Evolutionary conservation across 64 coral and sea anemone species (phyloP), one percentile per base, ranked within the genome.

Genomic region (Montipora foliosa): DNA sequence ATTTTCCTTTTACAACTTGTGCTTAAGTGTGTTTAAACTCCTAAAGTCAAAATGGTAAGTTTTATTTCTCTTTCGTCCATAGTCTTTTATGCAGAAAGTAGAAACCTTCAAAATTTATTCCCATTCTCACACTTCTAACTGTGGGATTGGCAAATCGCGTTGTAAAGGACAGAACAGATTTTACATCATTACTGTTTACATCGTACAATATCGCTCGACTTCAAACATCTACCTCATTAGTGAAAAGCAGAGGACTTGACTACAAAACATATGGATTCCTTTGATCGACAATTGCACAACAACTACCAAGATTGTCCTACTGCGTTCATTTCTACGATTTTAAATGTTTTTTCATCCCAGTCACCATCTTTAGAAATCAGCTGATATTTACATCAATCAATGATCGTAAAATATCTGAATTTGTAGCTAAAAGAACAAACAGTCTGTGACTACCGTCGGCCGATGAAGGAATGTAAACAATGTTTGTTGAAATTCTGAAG

Each of bases 391-490:
- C 0, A 9, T 17, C 47, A 22, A 21, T 24, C 37, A 72, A 4
- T 24, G 47, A 51, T 50, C 44, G 10, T 44, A 19, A 86, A 86
- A 71, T 49, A 12, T 6, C 19, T 1, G 4, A 50, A n/a, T 19
- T 49, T 64, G 4, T 83, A 64, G 9, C 0, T 50, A 44, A 48
- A 1, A 2, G 3, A 21, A 6, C 66, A 71, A 86, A 86, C 82
- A 86, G 82, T 44, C 20, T 50, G 50, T 19, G 12, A 81, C 7
- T 49, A 6, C 6, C 44, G n/a, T 4, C 17, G 8, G 11, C 46
- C 82, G 7, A 49, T 86, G 6, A 47, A 71, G 82, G 82, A 86
- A 86, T 86, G 82, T 71, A 86, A 86, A 86, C 82, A 86, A 86
- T 86, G 45, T 78, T 17, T 17, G 16, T 13, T 12, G 44, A 47